phyloP scores from a whole-genome alignment of 1,140 invertebrate species.

The Eupristina koningsbergeri region DNA sequence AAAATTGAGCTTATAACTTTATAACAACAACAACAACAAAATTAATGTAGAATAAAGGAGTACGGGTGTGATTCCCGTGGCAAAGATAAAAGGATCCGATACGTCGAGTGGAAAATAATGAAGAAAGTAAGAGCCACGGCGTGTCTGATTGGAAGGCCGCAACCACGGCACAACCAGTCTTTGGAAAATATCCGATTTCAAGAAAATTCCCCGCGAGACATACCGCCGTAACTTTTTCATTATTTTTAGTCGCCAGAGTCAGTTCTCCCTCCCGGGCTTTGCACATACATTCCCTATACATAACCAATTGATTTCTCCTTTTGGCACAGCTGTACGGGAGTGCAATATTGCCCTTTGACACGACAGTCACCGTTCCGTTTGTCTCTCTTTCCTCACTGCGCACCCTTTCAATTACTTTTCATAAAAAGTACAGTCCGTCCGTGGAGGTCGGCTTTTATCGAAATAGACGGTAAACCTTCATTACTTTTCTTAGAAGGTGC shows the following conservation, averaged over 20 bases:
- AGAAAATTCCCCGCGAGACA: conserved; percentile 1
- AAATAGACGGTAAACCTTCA: neutral
- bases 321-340: neutral
- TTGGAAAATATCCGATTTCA: conserved; percentile 46
- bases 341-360: conserved; percentile 3
- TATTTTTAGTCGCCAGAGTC: conserved; percentile 35
- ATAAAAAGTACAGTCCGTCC: neutral
- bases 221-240: conserved; percentile 18
- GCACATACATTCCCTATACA: neutral
- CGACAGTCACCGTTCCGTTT: no score
- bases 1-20: no score
- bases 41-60: no score
- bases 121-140: neutral
- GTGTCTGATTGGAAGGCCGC: neutral
- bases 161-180: conserved; percentile 6
- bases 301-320: conserved; percentile 33
- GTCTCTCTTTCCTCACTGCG: neutral
- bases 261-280: neutral
- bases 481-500: neutral
- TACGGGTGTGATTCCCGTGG: no score
- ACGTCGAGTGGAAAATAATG: neutral
- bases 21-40: no score
- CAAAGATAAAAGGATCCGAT: neutral
- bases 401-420: neutral
- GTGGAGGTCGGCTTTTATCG: neutral